A percentile compares a stretch with the other conserved stretches of the same genome.
Evolutionary conservation across 2,888 invertebrate species (phyloP).

Genomic region (Laothoe populi): DNA sequence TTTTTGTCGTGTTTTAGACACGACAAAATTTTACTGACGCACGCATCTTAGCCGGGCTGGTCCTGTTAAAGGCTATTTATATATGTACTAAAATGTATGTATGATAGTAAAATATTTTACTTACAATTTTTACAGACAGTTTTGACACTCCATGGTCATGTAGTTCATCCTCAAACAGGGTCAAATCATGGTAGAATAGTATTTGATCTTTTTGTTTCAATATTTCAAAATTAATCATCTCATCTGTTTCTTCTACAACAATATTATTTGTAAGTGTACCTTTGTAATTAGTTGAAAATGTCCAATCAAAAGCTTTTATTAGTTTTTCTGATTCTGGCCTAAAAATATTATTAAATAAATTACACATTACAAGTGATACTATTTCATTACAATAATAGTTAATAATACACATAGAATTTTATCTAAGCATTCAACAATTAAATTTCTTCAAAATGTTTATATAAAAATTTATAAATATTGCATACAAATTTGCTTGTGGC

Average conservation of each 20-base stretch:
- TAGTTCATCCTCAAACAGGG: slow-evolving; percentile 98
- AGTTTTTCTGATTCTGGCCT: slow-evolving; percentile 92
- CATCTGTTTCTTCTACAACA: slow-evolving; percentile 86
- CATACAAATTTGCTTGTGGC: no score
- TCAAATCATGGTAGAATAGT: slow-evolving; percentile 96
- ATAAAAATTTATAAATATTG: no score
- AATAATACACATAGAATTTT: no score
- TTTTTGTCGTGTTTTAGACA: no score
- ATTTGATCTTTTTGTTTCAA: slow-evolving; percentile 96
- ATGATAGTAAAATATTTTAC: slow-evolving; percentile 48
- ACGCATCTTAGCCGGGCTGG: no score
- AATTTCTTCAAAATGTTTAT: no score
- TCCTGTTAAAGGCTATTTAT: no score
- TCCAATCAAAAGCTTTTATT: slow-evolving; percentile 98
- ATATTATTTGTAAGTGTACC: slow-evolving; percentile 89
- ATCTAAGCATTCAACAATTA: no score
- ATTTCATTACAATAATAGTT: no score
- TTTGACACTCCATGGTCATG: slow-evolving; percentile 98
- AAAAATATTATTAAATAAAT: slow-evolving; percentile 41
- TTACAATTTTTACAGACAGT: slow-evolving; percentile 96
- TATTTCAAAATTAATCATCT: slow-evolving; percentile 93
- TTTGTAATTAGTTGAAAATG: slow-evolving; percentile 96
- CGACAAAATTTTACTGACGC: no score
- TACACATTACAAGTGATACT: background rate
- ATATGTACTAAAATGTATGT: background rate